These are phyloP conservation scores for Sphenodon punctatus DNA, from an alignment of 2,797 vertebrate species.

Conservation along the genomic window DNA sequence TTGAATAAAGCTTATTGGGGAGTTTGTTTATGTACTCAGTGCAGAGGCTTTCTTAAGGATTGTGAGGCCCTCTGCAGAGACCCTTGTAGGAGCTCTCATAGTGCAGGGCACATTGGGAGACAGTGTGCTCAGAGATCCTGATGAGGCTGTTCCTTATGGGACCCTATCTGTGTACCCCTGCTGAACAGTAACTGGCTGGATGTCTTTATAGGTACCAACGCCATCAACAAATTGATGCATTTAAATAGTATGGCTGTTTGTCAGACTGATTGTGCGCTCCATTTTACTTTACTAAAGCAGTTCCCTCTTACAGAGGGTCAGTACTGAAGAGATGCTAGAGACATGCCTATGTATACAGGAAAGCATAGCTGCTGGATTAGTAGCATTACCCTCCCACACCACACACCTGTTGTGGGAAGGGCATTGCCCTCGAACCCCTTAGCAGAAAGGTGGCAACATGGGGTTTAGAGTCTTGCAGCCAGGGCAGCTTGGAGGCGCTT, in stretches of 20 bases:
- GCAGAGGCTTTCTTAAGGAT: too few species aligned
- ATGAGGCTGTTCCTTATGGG: too few species aligned
- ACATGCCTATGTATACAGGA: neutral
- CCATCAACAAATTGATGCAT: fast-evolving
- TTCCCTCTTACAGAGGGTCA: neutral
- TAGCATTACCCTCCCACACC: neutral
- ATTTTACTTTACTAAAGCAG: neutral
- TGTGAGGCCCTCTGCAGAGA: too few species aligned
- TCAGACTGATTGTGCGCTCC: neutral
- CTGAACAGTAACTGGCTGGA: neutral
- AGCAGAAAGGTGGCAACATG: too few species aligned
- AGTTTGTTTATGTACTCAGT: neutral
- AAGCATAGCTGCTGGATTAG: neutral
- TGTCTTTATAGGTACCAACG: neutral
- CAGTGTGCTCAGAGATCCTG: too few species aligned
- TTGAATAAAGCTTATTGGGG: neutral
- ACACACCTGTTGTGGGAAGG: too few species aligned
- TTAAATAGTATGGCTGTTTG: neutral
- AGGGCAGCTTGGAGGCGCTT: too few species aligned
- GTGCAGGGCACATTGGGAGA: too few species aligned
- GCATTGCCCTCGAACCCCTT: too few species aligned
- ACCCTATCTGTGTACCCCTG: too few species aligned
- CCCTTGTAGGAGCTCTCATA: too few species aligned
- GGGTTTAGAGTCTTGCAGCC: too few species aligned
- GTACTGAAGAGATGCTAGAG: neutral